phyloP scores from a whole-genome alignment of 1,140 invertebrate species.

The Leptoteleia sp. region DNA sequence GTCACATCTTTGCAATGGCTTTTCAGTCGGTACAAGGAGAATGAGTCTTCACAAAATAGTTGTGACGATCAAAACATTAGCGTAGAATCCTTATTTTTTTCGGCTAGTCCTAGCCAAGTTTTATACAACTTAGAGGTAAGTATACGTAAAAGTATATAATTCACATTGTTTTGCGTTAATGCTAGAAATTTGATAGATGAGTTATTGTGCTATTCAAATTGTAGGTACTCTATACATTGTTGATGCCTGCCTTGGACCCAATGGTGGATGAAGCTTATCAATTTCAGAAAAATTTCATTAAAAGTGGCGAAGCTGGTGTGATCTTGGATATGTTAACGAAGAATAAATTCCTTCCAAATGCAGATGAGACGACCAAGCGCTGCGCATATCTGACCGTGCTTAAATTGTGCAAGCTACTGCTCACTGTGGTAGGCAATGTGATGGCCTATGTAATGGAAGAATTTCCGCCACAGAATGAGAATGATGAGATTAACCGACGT shows the following conservation, averaged over 20 bases:
- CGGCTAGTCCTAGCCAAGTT: slow-evolving; percentile 88
- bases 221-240: slow-evolving; percentile 91
- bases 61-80: slow-evolving; percentile 81
- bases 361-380: slow-evolving; percentile 90
- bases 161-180: too few species aligned
- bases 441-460: slow-evolving; percentile 85
- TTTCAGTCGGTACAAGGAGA: slow-evolving; percentile 78
- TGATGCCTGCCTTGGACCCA: slow-evolving; percentile 94
- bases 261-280: slow-evolving; percentile 90
- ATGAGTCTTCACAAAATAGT: slow-evolving; percentile 71
- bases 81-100: slow-evolving; percentile 89
- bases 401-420: slow-evolving; percentile 92
- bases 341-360: slow-evolving; percentile 92
- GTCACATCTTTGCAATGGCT: slow-evolving; percentile 85
- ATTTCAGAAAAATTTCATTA: slow-evolving; percentile 94
- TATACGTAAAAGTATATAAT: too few species aligned
- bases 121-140: slow-evolving; percentile 86
- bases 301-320: slow-evolving; percentile 90
- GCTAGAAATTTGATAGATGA: too few species aligned
- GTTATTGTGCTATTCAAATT: too few species aligned
- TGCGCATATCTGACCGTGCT: slow-evolving; percentile 93
- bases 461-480: slow-evolving; percentile 75
- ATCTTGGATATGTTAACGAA: slow-evolving; percentile 93
- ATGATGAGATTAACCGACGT: slow-evolving; percentile 78
- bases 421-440: slow-evolving; percentile 92